These are phyloP conservation scores for Gymnothorax javanicus DNA, from an alignment of 2,797 vertebrate genomes.

Conservation along the genomic window DNA sequence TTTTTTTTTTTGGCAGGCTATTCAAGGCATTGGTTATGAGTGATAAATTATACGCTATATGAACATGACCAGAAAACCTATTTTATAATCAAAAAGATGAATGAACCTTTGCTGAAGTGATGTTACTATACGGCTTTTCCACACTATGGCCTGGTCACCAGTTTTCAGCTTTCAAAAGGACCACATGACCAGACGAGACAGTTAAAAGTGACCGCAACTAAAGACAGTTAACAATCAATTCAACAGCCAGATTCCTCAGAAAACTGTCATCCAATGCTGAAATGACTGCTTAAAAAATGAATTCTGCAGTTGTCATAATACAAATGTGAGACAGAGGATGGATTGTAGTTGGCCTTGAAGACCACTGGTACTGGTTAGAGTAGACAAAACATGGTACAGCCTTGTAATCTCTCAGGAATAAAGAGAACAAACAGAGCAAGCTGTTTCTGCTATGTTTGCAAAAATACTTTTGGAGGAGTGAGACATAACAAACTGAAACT, in stretches of 20 bases:
- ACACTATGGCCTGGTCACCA: background rate
- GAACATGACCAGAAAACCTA: conserved; percentile 10
- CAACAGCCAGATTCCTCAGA: background rate
- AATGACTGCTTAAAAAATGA: background rate
- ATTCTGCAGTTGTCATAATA: background rate
- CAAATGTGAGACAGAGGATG: background rate
- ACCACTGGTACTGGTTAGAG: background rate
- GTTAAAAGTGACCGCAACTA: background rate
- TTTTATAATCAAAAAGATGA: background rate
- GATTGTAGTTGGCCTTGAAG: background rate
- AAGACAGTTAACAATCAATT: background rate
- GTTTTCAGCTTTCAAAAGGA: background rate
- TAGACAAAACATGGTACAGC: background rate
- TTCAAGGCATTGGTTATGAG: background rate
- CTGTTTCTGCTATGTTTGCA: background rate
- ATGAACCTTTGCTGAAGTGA: conserved; percentile 6
- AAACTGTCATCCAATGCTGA: background rate
- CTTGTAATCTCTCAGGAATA: background rate
- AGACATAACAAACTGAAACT: background rate
- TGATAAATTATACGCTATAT: background rate
- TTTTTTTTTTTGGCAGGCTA: background rate
- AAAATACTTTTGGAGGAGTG: background rate
- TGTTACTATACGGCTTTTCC: background rate
- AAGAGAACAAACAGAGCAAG: conserved; percentile 4
- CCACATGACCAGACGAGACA: background rate